These are phyloP conservation scores for Drosophila biarmipes DNA, from an alignment of 1,140 invertebrate genomes.

Conservation along the genomic window DNA sequence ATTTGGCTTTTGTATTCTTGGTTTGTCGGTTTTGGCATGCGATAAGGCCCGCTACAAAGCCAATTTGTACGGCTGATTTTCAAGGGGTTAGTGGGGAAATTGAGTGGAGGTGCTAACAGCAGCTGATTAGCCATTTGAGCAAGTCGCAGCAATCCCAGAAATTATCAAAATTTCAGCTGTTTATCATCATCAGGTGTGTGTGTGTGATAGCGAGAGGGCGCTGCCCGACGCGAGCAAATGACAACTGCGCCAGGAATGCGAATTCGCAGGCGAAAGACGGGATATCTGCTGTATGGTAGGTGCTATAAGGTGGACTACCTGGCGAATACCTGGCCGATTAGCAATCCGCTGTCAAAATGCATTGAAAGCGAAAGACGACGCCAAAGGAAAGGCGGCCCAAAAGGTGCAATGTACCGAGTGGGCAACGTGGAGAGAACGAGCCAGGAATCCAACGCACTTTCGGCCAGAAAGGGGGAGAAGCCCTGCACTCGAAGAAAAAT, in stretches of 20 bases:
- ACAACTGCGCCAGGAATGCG: constrained; percentile 62
- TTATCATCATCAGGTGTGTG: constrained; percentile 35
- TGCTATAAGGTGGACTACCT: constrained; percentile 12
- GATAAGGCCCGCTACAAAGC: constrained; percentile 22
- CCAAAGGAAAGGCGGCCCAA: constrained; percentile 53
- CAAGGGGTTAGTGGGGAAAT: neutral
- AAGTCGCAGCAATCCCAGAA: constrained; percentile 28
- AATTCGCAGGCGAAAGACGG: neutral
- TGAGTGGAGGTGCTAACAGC: neutral
- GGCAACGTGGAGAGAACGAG: constrained; percentile 30
- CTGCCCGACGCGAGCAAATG: constrained; percentile 40
- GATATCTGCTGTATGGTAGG: neutral
- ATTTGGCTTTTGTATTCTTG: constrained; percentile 4
- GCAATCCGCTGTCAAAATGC: constrained; percentile 77
- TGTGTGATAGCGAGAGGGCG: neutral
- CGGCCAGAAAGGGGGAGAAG: neutral
- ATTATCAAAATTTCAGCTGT: constrained; percentile 40
- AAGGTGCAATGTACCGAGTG: constrained; percentile 71
- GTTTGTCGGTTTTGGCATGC: constrained; percentile 30
- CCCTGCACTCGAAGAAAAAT: neutral
- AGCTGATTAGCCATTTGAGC: constrained; percentile 35
- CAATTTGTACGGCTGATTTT: neutral
- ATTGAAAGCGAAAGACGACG: constrained; percentile 71
- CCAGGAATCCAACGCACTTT: constrained; percentile 9
- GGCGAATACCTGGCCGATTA: constrained; percentile 71